Percentiles rank a stretch among this genome's conserved stretches.
phyloP scores from a whole-genome alignment of 2,797 vertebrate genomes.

The Tarsius wallacei region DNA sequence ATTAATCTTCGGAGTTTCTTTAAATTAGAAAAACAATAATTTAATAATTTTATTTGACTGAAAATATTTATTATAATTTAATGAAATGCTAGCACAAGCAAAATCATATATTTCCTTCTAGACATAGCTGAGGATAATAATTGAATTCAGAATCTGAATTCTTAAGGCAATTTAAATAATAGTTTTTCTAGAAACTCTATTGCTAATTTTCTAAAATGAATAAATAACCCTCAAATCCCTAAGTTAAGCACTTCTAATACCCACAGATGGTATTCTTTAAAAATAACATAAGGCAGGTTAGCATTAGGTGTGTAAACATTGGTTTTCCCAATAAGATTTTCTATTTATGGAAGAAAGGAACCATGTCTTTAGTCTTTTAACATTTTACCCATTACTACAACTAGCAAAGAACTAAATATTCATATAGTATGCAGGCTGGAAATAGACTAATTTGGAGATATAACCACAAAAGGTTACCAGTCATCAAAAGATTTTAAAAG shows the following conservation, averaged over 20 bases:
- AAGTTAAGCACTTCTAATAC: background rate
- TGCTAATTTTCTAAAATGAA: conserved; percentile 5
- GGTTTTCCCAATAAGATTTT: background rate
- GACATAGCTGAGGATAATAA: background rate
- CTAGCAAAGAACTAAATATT: background rate
- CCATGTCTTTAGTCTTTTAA: background rate
- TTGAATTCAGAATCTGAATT: background rate
- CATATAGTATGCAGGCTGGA: background rate
- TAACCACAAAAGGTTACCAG: background rate
- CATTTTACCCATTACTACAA: background rate
- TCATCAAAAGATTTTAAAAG: background rate
- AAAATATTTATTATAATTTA: conserved; percentile 1
- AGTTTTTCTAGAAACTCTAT: background rate
- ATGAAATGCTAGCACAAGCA: conserved; percentile 2
- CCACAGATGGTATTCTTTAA: background rate
- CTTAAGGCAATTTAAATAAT: background rate
- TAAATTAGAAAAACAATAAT: conserved; percentile 4
- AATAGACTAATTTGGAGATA: background rate
- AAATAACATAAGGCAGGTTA: background rate
- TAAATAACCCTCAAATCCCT: background rate
- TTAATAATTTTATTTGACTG: background rate
- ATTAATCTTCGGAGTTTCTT: background rate
- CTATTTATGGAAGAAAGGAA: background rate
- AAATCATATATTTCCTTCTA: background rate
- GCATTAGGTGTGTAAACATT: background rate